phyloP scores from a whole-genome alignment of 2,888 invertebrate genomes.

The Mactromeris polynyma region DNA sequence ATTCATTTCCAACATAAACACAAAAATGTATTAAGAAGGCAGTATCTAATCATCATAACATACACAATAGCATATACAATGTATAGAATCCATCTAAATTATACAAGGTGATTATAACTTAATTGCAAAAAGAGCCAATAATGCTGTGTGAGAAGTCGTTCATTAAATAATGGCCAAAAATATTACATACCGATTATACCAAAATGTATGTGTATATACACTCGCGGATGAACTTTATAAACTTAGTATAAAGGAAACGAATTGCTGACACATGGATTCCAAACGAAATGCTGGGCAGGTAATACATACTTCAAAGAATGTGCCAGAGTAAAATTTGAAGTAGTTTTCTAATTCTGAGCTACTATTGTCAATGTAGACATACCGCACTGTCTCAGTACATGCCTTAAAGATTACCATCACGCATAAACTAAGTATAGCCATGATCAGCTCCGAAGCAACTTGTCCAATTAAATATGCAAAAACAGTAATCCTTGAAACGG shows the following conservation, averaged over 20 bases:
- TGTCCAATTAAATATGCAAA: background rate
- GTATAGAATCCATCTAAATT: too few relatives aligned
- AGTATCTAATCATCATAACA: too few relatives aligned
- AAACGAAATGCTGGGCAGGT: background rate
- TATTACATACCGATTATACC: too few relatives aligned
- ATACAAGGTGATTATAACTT: too few relatives aligned
- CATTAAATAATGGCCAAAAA: too few relatives aligned
- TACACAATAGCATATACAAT: too few relatives aligned
- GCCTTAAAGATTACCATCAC: background rate
- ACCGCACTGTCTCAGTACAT: background rate
- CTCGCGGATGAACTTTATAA: too few relatives aligned
- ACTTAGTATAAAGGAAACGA: background rate
- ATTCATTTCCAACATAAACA: too few relatives aligned
- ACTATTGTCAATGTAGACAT: background rate
- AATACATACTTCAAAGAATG: background rate
- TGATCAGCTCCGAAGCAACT: background rate
- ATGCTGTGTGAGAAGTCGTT: too few relatives aligned
- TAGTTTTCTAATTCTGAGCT: background rate
- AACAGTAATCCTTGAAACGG: background rate
- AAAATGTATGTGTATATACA: too few relatives aligned
- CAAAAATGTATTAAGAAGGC: too few relatives aligned
- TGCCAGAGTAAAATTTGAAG: background rate
- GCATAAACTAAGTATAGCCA: background rate
- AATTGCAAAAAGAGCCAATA: too few relatives aligned
- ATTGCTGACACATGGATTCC: background rate